Conservation (phyloP, 2,888 invertebrate species). For the Stenichneumon culpator region DNA sequence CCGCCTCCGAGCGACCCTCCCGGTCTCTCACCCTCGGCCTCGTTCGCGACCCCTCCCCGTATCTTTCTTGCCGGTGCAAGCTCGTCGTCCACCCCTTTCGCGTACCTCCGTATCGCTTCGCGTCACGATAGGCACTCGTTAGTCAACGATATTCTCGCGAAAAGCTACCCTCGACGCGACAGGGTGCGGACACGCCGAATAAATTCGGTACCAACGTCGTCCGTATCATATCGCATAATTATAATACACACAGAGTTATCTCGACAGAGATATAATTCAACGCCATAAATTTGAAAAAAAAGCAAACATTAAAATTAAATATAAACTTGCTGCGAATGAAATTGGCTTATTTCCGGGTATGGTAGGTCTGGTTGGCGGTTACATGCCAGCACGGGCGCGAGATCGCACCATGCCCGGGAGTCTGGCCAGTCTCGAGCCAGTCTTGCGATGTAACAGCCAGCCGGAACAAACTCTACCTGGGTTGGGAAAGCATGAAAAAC, state of each 20-base stretch:
- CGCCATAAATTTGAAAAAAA: not conserved
- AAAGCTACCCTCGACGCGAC: conserved; percentile 33
- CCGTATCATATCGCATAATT: conserved; percentile 22
- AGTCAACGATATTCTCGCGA: conserved; percentile 71
- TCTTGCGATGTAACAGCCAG: too few species aligned
- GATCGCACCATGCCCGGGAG: too few species aligned
- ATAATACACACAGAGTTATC: conserved; percentile 11
- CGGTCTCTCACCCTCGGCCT: conserved; percentile 21
- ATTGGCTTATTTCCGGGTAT: not conserved
- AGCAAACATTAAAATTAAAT: not conserved
- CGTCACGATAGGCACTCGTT: conserved; percentile 78
- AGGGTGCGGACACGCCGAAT: conserved; percentile 54
- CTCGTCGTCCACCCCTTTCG: conserved; percentile 65
- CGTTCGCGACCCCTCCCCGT: conserved; percentile 15
- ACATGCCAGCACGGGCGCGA: too few species aligned
- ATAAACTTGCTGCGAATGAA: not conserved
- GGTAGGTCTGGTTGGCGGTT: not conserved
- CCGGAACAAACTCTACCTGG: not conserved
- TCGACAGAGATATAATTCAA: conserved; percentile 17
- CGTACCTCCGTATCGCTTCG: conserved; percentile 70
- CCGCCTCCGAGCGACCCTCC: conserved; percentile 25
- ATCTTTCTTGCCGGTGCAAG: conserved; percentile 48
- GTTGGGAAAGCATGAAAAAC: not conserved
- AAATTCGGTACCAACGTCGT: conserved; percentile 37
- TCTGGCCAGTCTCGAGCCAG: too few species aligned